These are phyloP conservation scores for Chaetura pelagica DNA, from an alignment of 2,113 vertebrate genomes.

Conservation along the genomic window DNA sequence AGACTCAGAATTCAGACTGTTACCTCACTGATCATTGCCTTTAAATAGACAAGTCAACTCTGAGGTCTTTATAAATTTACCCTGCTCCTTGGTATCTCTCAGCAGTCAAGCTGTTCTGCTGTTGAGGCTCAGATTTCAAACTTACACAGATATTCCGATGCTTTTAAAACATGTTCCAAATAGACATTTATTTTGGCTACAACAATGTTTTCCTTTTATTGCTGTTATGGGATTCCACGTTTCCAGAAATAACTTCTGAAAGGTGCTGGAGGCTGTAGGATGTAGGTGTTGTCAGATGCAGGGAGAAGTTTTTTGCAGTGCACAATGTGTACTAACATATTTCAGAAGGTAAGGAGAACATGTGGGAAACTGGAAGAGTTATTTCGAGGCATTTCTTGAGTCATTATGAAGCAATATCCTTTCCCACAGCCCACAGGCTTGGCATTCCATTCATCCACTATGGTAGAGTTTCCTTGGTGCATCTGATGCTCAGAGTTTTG, in stretches of 20 bases:
- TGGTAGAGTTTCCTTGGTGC: rapidly evolving
- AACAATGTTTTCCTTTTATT: constrained; percentile 75
- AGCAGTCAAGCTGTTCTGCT: neutral
- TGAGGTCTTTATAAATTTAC: neutral
- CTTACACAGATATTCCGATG: constrained; percentile 59
- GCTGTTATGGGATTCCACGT: constrained; percentile 74
- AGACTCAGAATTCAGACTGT: neutral
- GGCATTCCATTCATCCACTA: rapidly evolving
- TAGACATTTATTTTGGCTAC: constrained; percentile 79
- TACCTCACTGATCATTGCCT: neutral
- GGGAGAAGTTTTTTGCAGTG: neutral
- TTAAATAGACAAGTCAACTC: neutral
- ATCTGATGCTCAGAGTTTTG: neutral
- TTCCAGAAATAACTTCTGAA: constrained; percentile 82
- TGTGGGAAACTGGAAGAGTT: neutral
- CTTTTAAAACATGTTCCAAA: constrained; percentile 62
- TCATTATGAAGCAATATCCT: neutral
- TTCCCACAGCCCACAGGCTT: neutral
- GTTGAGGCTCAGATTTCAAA: constrained; percentile 28
- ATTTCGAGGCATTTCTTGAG: neutral
- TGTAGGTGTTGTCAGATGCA: constrained; percentile 58
- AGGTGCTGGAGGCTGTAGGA: constrained; percentile 56
- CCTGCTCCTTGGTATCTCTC: constrained; percentile 20
- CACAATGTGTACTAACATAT: neutral
- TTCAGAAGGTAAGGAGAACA: rapidly evolving